phyloP scores from a whole-genome alignment of 2,888 invertebrate species.

The Drosophila putrida region DNA sequence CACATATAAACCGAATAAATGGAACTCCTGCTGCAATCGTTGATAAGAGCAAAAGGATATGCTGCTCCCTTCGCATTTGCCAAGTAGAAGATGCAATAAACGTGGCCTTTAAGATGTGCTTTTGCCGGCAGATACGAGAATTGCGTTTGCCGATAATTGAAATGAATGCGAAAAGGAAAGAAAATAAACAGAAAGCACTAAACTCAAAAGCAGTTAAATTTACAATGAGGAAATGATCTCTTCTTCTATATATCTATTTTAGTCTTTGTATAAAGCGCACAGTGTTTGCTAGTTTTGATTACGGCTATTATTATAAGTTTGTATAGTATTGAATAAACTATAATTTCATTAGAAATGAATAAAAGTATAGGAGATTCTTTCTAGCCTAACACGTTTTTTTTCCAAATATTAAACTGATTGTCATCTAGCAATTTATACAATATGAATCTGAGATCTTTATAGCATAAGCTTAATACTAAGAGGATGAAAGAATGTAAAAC shows the following conservation, averaged over 20 bases:
- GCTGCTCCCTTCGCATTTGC: constrained; percentile 36
- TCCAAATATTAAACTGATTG: too few species aligned
- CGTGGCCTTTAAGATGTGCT: constrained; percentile 33
- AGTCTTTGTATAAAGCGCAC: neutral
- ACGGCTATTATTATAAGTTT: too few species aligned
- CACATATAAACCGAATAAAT: constrained; percentile 10
- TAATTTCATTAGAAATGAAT: too few species aligned
- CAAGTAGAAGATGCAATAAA: constrained; percentile 20
- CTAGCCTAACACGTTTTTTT: too few species aligned
- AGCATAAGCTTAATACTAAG: too few species aligned
- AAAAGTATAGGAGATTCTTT: too few species aligned
- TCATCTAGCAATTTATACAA: too few species aligned
- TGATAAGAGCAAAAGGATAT: constrained; percentile 58
- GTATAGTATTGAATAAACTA: too few species aligned
- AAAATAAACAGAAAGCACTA: neutral
- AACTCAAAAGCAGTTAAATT: constrained; percentile 3
- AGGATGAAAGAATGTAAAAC: too few species aligned
- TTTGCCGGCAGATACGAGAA: constrained; percentile 12
- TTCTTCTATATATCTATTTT: neutral
- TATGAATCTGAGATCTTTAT: too few species aligned
- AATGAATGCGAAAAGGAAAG: constrained; percentile 28
- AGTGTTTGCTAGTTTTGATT: neutral
- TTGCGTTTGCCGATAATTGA: constrained; percentile 43
- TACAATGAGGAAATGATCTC: constrained; percentile 2
- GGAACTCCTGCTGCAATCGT: constrained; percentile 24